Evolutionary conservation across 2,797 vertebrate species (phyloP).

Genomic region (Sebastolobus altivelis): DNA sequence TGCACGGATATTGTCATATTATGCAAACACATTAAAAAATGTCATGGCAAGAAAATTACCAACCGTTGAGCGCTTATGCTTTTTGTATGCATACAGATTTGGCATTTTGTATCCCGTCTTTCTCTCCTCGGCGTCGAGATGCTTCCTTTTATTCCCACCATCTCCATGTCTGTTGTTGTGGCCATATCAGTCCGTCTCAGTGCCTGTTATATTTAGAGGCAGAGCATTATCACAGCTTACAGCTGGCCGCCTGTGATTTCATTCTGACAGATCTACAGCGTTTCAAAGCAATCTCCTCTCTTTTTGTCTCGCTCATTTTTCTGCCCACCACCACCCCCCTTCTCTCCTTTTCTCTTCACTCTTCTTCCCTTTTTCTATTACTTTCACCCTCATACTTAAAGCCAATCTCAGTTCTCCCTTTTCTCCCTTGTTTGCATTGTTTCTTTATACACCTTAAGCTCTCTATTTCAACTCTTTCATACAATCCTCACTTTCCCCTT

Average conservation of each 20-base stretch:
- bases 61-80: conserved; percentile 23
- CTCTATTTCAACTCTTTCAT: conserved; percentile 18
- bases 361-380: conserved; percentile 6
- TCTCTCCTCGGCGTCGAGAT: conserved; percentile 19
- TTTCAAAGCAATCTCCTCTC: conserved; percentile 75
- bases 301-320: conserved; percentile 63
- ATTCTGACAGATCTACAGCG: conserved; percentile 74
- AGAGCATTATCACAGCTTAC: conserved; percentile 74
- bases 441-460: conserved; percentile 5
- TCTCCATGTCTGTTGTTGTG: conserved; percentile 59
- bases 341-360: conserved; percentile 10
- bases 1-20: conserved; percentile 20
- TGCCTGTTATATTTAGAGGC: conserved; percentile 81
- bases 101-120: conserved; percentile 23
- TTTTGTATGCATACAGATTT: conserved; percentile 21
- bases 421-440: background rate
- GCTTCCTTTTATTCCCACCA: conserved; percentile 41
- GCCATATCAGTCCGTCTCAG: conserved; percentile 73
- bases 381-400: conserved; percentile 27
- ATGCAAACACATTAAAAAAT: conserved; percentile 43
- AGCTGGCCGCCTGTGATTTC: conserved; percentile 77
- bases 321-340: conserved; percentile 28
- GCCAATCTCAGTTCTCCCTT: background rate
- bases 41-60: conserved; percentile 28
- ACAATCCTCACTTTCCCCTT: conserved; percentile 16